Evolutionary conservation across 2,888 invertebrate species (phyloP).

Genomic region (Zaprionus lineosus): DNA sequence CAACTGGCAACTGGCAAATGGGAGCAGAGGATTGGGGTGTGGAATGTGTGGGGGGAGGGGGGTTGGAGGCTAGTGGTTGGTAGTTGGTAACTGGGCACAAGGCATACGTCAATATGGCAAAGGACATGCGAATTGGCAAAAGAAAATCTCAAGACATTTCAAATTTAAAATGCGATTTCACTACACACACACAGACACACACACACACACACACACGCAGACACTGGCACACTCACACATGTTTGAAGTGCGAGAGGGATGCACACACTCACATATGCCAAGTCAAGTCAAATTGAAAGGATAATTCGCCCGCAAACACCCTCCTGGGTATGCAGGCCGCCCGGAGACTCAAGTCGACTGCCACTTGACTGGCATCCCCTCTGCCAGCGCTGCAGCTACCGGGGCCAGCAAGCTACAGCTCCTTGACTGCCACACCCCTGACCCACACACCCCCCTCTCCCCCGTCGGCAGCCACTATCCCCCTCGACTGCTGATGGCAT

Average conservation of each 20-base stretch:
- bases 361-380: slow-evolving; percentile 17
- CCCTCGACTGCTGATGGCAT: slow-evolving; percentile 68
- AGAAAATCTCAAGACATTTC: slow-evolving; percentile 79
- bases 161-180: slow-evolving; percentile 78
- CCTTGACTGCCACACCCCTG: background rate
- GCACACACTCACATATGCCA: slow-evolving; percentile 78
- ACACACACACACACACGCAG: slow-evolving; percentile 4
- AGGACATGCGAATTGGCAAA: slow-evolving; percentile 63
- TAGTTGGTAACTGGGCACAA: slow-evolving; percentile 26
- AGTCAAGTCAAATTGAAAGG: slow-evolving; percentile 83
- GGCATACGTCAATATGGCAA: slow-evolving; percentile 72
- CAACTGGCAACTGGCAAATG: slow-evolving; percentile 3
- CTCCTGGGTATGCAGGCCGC: slow-evolving; percentile 70
- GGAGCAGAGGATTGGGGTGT: background rate
- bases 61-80: background rate
- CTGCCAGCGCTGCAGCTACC: background rate
- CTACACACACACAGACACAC: slow-evolving; percentile 24
- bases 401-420: too few species aligned
- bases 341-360: slow-evolving; percentile 36
- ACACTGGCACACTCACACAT: slow-evolving; percentile 11
- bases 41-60: too few species aligned
- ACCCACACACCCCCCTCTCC: too few species aligned
- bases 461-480: too few species aligned
- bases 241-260: background rate
- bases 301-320: slow-evolving; percentile 82